A percentile compares a stretch with the other conserved stretches of the same genome.
Conservation (phyloP, 2,888 invertebrate genomes). For the Aethes cnicana region DNA sequence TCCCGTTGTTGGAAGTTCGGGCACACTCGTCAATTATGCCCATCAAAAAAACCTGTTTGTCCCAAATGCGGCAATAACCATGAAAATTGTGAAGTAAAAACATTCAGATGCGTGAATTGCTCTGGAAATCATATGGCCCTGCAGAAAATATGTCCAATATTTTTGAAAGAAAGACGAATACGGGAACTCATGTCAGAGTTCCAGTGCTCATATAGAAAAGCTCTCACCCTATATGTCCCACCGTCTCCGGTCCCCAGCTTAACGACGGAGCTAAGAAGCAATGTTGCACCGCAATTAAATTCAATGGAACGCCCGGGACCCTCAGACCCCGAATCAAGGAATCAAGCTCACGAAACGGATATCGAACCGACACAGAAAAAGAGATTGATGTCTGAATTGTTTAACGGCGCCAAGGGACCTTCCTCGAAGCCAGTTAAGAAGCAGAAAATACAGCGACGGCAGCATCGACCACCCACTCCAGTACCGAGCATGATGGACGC, state of each 20-base stretch:
- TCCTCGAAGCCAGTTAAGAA: no score
- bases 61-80: slow-evolving; percentile 32
- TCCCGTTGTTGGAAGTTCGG: slow-evolving; percentile 36
- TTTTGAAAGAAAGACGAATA: slow-evolving; percentile 31
- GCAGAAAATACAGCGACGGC: no score
- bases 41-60: slow-evolving; percentile 33
- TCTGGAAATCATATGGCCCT: slow-evolving; percentile 19
- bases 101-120: slow-evolving; percentile 31
- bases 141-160: slow-evolving; percentile 32
- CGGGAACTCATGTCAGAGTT: slow-evolving; percentile 32
- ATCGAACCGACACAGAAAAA: no score
- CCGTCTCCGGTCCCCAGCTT: not conserved
- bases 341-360: no score
- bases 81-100: slow-evolving; percentile 28
- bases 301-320: no score
- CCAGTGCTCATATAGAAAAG: slow-evolving; percentile 32
- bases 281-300: no score
- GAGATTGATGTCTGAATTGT: no score
- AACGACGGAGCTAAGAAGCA: not conserved
- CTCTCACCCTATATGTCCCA: slow-evolving; percentile 17
- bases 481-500: no score
- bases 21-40: slow-evolving; percentile 24
- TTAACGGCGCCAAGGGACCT: no score
- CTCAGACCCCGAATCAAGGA: no score
- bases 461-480: no score